Percentiles rank a stretch among this genome's conserved stretches.
Conservation (phyloP, 2,888 invertebrate genomes). For the Xanthia togata region DNA sequence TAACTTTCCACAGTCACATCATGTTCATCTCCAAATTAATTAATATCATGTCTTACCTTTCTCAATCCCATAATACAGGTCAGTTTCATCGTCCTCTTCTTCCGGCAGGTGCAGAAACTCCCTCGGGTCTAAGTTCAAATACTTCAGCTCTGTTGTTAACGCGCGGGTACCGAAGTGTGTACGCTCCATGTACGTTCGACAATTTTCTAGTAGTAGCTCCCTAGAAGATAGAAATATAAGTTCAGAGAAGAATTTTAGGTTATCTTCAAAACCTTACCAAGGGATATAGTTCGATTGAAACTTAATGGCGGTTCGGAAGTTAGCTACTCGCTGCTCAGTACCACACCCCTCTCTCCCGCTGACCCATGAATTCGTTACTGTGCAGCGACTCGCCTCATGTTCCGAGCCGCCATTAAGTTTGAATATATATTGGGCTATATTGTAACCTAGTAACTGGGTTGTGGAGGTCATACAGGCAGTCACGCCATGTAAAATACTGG, state of each 20-base stretch:
- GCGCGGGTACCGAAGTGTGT: conserved; percentile 91
- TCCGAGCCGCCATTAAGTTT: too few species aligned
- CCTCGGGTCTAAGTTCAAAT: conserved; percentile 93
- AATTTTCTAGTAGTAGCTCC: conserved; percentile 80
- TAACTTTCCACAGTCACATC: neutral
- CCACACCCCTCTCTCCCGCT: too few species aligned
- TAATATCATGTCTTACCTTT: conserved; percentile 83
- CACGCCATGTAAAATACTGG: neutral
- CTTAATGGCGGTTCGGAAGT: too few species aligned
- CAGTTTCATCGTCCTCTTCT: conserved; percentile 89
- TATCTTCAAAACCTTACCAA: neutral
- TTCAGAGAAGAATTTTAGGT: neutral
- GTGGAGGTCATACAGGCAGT: neutral
- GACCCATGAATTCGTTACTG: too few species aligned
- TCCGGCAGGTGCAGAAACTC: conserved; percentile 92
- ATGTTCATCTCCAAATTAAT: neutral
- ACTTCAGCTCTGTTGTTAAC: conserved; percentile 93
- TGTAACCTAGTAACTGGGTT: too few species aligned
- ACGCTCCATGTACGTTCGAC: conserved; percentile 83
- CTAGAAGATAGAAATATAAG: conserved; percentile 69
- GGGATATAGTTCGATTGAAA: neutral
- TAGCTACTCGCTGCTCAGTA: too few species aligned
- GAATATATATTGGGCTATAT: too few species aligned
- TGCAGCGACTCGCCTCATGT: too few species aligned
- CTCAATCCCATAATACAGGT: conserved; percentile 91